These are phyloP conservation scores for Trypoxylon attenuatum DNA, from an alignment of 2,888 invertebrate species.

Conservation along the genomic window DNA sequence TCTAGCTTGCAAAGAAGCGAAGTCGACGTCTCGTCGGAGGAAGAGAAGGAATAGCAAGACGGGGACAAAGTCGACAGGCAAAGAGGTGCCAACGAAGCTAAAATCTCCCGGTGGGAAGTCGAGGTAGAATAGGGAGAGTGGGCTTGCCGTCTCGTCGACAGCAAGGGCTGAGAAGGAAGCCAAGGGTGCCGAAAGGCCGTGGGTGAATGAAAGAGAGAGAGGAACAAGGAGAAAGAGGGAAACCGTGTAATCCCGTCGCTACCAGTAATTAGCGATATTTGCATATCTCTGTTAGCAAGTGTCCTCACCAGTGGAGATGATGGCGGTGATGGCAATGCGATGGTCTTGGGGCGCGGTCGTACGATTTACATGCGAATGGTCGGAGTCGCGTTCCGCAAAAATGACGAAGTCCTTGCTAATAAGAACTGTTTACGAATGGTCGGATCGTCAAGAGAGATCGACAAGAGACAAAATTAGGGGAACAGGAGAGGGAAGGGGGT, in stretches of 20 bases:
- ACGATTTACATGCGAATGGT: constrained; percentile 72
- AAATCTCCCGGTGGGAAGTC: constrained; percentile 22
- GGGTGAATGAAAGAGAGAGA: not conserved
- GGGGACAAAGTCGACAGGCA: constrained; percentile 12
- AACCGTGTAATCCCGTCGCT: constrained; percentile 65
- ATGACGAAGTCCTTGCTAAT: constrained; percentile 64
- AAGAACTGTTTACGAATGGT: constrained; percentile 63
- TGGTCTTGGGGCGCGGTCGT: too few species aligned
- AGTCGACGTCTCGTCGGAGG: not conserved
- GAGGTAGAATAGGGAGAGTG: constrained; percentile 4
- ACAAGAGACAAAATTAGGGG: too few species aligned
- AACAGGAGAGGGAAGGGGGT: not conserved
- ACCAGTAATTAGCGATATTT: constrained; percentile 72
- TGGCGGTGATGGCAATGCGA: constrained; percentile 44
- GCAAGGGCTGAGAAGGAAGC: constrained; percentile 4
- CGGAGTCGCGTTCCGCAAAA: constrained; percentile 57
- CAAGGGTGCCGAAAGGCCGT: not conserved
- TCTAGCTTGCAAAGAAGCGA: constrained; percentile 36
- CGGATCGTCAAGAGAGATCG: constrained; percentile 11
- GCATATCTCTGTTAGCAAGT: constrained; percentile 67
- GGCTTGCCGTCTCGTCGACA: not conserved
- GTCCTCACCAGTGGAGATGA: constrained; percentile 27
- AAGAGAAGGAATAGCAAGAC: not conserved
- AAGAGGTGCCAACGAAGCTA: constrained; percentile 25
- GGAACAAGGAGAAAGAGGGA: constrained; percentile 13